phyloP scores from a whole-genome alignment of 2,888 invertebrate genomes.

The Heliconius cydno region DNA sequence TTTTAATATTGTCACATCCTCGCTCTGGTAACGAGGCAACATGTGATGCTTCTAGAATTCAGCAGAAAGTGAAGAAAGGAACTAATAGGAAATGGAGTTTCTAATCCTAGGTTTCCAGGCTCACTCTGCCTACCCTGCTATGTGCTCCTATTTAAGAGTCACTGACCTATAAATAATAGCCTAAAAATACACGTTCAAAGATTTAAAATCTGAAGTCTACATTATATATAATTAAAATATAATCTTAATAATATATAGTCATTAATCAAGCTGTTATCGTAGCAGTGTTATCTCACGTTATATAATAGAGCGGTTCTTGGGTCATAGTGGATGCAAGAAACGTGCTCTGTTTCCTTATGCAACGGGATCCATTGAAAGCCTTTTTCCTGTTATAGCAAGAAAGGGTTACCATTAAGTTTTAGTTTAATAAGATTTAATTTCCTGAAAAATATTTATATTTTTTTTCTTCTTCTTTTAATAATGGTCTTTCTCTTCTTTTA shows the following conservation, averaged over 20 bases:
- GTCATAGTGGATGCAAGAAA: slow-evolving; percentile 38
- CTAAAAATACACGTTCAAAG: too few species aligned
- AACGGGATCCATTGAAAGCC: slow-evolving; percentile 36
- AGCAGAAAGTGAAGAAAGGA: too few species aligned
- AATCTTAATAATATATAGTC: not conserved
- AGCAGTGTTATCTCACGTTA: slow-evolving; percentile 27
- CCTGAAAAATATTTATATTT: not conserved
- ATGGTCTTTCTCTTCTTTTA: too few species aligned
- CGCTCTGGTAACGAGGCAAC: too few species aligned
- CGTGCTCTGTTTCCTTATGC: slow-evolving; percentile 40
- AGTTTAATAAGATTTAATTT: not conserved
- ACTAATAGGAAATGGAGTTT: too few species aligned
- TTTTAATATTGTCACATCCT: too few species aligned
- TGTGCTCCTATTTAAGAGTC: too few species aligned
- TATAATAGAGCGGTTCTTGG: slow-evolving; percentile 19
- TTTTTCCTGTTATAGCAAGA: slow-evolving; percentile 29
- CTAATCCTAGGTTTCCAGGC: too few species aligned
- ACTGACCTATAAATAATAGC: too few species aligned
- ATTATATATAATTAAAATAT: slow-evolving; percentile 10
- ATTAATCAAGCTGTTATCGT: slow-evolving; percentile 18
- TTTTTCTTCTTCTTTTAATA: too few species aligned
- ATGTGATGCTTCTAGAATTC: too few species aligned
- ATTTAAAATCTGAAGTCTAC: not conserved
- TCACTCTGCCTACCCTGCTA: too few species aligned
- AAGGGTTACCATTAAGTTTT: not conserved